phyloP scores from a whole-genome alignment of 2,888 invertebrate genomes.

The Priocnemis perturbator region DNA sequence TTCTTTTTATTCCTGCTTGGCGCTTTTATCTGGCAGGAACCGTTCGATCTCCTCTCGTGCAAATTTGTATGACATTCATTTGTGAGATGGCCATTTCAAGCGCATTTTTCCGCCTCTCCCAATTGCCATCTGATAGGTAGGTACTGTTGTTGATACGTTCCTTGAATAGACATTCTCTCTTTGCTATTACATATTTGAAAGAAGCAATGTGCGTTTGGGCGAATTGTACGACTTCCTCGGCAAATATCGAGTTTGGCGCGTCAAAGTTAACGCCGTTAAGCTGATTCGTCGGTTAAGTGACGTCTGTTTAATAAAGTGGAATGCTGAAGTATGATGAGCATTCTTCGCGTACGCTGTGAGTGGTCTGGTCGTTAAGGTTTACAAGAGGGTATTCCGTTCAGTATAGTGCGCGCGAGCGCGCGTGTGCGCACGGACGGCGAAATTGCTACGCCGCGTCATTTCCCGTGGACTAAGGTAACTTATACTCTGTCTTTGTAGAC shows the following conservation, averaged over 20 bases:
- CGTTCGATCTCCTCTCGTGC: too few species aligned
- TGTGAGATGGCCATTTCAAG: too few species aligned
- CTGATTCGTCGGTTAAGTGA: slow-evolving; percentile 43
- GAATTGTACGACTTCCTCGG: background rate
- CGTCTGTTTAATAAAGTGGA: slow-evolving; percentile 51
- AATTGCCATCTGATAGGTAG: too few species aligned
- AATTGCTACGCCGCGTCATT: slow-evolving; percentile 64
- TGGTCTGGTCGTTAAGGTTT: background rate
- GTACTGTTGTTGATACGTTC: too few species aligned
- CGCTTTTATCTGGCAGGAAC: too few species aligned
- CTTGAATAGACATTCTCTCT: too few species aligned
- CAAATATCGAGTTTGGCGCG: background rate
- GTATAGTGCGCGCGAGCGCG: slow-evolving; percentile 14
- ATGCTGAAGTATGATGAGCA: slow-evolving; percentile 44
- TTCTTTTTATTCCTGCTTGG: too few species aligned
- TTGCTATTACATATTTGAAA: too few species aligned
- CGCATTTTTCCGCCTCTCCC: too few species aligned
- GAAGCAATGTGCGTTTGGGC: too few species aligned
- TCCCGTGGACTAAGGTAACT: slow-evolving; percentile 67
- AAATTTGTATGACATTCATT: too few species aligned
- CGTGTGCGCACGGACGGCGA: slow-evolving; percentile 54
- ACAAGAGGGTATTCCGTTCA: slow-evolving; percentile 5
- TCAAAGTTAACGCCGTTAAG: background rate
- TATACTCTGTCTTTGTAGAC: slow-evolving; percentile 70
- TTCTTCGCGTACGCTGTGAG: slow-evolving; percentile 30